phyloP scores from a whole-genome alignment of 2,797 vertebrate genomes.

The Gallinago nigripennis region DNA sequence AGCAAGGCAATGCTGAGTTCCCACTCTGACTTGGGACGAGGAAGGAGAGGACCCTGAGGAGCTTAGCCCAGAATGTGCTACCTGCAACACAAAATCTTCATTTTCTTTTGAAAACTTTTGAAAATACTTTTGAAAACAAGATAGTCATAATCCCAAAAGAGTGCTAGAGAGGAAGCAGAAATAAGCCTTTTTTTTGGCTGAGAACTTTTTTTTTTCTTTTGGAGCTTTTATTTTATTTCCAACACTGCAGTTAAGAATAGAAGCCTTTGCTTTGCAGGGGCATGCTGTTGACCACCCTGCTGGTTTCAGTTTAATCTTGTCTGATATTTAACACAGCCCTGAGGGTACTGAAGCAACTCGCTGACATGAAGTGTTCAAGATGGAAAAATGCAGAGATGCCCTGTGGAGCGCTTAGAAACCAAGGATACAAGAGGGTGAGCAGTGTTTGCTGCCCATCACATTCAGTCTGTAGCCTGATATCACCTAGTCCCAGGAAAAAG shows the following conservation, averaged over 20 bases:
- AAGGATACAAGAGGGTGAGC: neutral
- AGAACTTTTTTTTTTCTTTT: neutral
- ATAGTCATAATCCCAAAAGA: neutral
- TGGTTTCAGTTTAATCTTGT: neutral
- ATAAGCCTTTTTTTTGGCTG: accelerated
- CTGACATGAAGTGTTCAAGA: neutral
- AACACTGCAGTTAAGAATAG: neutral
- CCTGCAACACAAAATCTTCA: neutral
- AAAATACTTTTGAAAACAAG: neutral
- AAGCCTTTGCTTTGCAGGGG: neutral
- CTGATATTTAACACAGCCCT: neutral
- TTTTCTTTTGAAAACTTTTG: neutral
- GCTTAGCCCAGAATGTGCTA: neutral
- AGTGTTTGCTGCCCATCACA: neutral
- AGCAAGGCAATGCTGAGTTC: neutral
- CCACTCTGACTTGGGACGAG: neutral
- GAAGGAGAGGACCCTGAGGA: neutral
- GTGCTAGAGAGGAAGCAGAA: neutral
- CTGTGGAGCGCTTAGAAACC: neutral
- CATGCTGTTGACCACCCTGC: neutral
- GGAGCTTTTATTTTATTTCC: neutral
- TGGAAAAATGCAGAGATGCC: neutral
- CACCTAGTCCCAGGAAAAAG: neutral
- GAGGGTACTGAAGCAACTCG: accelerated
- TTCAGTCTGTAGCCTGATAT: neutral